Conservation (phyloP, 2,797 vertebrate genomes). For the Sarcophilus harrisii region DNA sequence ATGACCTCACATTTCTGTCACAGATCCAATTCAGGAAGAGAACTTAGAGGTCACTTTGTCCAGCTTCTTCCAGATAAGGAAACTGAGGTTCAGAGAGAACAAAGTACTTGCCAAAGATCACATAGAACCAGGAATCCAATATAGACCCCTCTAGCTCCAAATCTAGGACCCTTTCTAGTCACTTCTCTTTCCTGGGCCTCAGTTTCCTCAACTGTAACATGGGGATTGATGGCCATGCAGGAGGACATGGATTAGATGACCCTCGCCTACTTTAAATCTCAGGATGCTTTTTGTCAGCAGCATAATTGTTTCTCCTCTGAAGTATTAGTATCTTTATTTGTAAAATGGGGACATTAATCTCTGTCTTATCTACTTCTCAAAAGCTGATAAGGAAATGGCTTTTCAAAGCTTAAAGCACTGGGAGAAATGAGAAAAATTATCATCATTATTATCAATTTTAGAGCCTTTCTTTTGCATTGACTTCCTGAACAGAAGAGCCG, state of each 20-base stretch:
- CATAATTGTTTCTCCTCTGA: background rate
- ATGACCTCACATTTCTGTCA: background rate
- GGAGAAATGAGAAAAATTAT: background rate
- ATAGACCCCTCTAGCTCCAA: background rate
- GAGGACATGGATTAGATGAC: background rate
- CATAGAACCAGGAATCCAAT: background rate
- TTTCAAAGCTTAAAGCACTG: background rate
- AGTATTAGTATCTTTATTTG: background rate
- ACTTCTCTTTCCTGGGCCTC: background rate
- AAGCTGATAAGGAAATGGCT: background rate
- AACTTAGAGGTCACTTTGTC: background rate
- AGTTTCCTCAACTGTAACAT: background rate
- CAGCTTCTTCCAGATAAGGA: background rate
- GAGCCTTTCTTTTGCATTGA: background rate
- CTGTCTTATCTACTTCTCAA: background rate
- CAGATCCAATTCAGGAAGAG: background rate
- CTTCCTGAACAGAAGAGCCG: background rate
- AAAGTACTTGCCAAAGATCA: background rate
- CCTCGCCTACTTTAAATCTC: background rate
- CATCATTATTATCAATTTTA: background rate
- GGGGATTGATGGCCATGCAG: background rate
- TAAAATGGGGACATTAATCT: background rate
- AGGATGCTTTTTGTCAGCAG: background rate
- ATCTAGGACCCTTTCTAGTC: background rate
- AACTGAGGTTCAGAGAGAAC: background rate